A percentile compares a stretch with the other conserved stretches of the same genome.
phyloP scores from a whole-genome alignment of 2,797 vertebrate species.

The Pteronotus mesoamericanus region DNA sequence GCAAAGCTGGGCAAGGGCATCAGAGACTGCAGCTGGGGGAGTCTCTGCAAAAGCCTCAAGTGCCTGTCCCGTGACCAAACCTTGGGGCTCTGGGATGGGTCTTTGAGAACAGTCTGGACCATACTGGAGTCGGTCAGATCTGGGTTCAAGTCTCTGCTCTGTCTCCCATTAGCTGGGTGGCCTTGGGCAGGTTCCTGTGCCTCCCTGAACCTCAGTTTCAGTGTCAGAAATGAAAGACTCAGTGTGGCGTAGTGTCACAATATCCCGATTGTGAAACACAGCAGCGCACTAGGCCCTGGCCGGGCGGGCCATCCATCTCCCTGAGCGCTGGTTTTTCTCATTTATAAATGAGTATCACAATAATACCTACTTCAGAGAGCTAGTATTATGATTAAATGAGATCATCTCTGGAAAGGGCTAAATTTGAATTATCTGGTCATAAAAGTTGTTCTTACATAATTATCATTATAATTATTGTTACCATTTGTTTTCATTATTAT shows the following conservation, averaged over 20 bases:
- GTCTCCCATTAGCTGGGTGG: not conserved
- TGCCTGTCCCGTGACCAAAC: not conserved
- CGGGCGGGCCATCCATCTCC: not conserved
- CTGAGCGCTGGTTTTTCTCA: not conserved
- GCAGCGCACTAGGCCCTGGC: not conserved
- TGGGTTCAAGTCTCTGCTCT: not conserved
- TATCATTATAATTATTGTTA: not conserved
- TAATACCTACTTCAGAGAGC: not conserved
- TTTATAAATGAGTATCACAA: not conserved
- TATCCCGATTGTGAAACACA: not conserved
- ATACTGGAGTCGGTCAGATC: not conserved
- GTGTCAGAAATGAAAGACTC: not conserved
- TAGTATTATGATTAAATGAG: not conserved
- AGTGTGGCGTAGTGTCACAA: not conserved
- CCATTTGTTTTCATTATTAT: not conserved
- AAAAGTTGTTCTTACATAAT: not conserved
- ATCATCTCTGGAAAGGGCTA: not conserved
- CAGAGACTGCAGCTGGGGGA: accelerated
- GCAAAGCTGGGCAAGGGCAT: not conserved
- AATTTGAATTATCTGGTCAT: not conserved
- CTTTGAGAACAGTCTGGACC: not conserved
- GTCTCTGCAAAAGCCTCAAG: not conserved
- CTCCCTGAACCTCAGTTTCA: not conserved
- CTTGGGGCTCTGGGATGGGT: not conserved
- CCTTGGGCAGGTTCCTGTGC: not conserved